Conservation (phyloP, 1,140 invertebrate species). For the Hycleus phaleratus region DNA sequence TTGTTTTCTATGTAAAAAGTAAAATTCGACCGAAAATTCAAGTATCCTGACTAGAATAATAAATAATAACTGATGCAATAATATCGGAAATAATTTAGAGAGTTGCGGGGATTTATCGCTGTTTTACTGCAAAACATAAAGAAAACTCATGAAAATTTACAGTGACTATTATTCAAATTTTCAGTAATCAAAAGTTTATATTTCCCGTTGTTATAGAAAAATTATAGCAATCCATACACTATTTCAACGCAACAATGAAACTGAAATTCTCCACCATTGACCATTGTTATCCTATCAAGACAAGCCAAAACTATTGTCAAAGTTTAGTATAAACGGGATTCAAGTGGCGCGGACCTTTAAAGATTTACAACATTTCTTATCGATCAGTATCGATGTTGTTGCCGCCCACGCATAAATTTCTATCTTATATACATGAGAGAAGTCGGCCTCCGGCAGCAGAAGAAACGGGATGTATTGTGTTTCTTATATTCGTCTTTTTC, state of each 20-base stretch:
- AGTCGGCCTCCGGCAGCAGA: conserved; percentile 16
- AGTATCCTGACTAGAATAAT: too few species aligned
- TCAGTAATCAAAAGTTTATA: background rate
- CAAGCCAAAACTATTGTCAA: conserved; percentile 10
- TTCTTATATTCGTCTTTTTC: conserved; percentile 12
- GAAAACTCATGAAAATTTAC: background rate
- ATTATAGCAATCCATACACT: background rate
- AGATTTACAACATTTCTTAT: conserved; percentile 20
- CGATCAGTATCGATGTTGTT: conserved; percentile 19
- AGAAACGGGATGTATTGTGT: conserved; percentile 12
- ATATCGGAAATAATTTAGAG: background rate
- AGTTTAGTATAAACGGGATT: conserved; percentile 4
- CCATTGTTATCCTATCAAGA: conserved; percentile 11
- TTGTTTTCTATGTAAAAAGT: too few species aligned
- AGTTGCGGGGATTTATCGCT: background rate
- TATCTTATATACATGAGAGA: background rate
- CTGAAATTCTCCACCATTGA: conserved; percentile 1
- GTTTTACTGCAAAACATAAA: background rate
- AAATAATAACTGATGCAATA: too few species aligned
- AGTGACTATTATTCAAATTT: background rate
- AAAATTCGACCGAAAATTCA: too few species aligned
- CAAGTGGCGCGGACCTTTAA: conserved; percentile 9
- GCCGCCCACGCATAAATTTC: conserved; percentile 18
- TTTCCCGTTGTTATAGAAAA: background rate
- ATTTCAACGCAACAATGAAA: conserved; percentile 1